Evolutionary conservation across 2,797 vertebrate genomes (phyloP).

Genomic region (Sebastes itinus): DNA sequence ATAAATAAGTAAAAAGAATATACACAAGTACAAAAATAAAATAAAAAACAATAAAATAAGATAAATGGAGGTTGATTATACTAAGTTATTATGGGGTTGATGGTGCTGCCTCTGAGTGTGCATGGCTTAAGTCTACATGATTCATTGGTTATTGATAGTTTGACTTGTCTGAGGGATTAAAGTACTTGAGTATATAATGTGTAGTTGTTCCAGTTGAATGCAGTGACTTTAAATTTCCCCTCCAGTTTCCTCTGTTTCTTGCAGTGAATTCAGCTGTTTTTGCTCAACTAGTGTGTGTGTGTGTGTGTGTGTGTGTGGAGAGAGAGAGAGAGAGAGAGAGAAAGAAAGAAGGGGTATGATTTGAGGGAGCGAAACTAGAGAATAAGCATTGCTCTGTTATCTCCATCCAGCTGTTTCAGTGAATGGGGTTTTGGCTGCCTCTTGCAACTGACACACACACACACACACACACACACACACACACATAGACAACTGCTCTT

Average conservation of each 20-base stretch:
- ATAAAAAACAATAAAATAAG: no score
- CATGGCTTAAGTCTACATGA: background rate
- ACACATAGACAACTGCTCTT: conserved; percentile 1
- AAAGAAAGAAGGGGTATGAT: background rate
- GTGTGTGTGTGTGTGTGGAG: background rate
- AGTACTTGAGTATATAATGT: background rate
- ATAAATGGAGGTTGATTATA: background rate
- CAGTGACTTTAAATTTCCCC: conserved; percentile 1
- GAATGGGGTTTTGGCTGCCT: conserved; percentile 3
- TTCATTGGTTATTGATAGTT: conserved; percentile 29
- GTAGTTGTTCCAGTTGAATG: background rate
- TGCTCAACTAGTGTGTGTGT: background rate
- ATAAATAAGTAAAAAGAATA: no score
- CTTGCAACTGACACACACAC: conserved; percentile 27
- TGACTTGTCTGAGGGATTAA: conserved; percentile 31
- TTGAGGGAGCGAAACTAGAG: conserved; percentile 3
- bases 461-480: conserved; percentile 2
- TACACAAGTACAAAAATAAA: accelerated
- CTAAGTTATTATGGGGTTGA: background rate
- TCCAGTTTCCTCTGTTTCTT: conserved; percentile 7
- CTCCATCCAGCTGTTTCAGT: conserved; percentile 70
- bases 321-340: background rate
- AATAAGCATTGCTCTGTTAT: conserved; percentile 52
- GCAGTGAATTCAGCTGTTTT: conserved; percentile 20
- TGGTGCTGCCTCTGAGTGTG: background rate